Evolutionary conservation across 2,888 invertebrate species (phyloP).

Genomic region (Microctonus brassicae): DNA sequence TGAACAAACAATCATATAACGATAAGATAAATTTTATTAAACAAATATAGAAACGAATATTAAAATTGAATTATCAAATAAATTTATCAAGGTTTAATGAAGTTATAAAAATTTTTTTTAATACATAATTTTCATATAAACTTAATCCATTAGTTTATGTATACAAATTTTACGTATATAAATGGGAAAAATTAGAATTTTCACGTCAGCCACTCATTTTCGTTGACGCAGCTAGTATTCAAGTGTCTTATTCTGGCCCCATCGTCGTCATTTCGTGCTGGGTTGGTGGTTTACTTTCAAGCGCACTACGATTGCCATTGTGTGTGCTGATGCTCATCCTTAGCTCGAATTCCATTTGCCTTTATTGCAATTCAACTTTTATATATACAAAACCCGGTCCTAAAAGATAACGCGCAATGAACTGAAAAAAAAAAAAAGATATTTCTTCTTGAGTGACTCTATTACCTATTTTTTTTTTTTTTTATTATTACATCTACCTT

Average conservation of each 20-base stretch:
- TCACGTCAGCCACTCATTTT: slow-evolving; percentile 8
- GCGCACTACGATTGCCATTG: not conserved
- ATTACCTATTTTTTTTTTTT: not conserved
- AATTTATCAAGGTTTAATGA: not conserved
- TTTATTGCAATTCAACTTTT: not conserved
- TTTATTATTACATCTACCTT: too few species aligned
- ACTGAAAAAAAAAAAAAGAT: not conserved
- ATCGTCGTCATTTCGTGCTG: not conserved
- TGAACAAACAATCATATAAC: not conserved
- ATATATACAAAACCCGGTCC: not conserved
- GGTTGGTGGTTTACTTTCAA: not conserved
- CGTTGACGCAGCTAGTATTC: slow-evolving; percentile 12
- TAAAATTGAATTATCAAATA: not conserved
- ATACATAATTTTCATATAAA: not conserved
- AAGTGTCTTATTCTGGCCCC: slow-evolving; percentile 7
- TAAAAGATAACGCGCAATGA: not conserved
- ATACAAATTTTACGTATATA: not conserved
- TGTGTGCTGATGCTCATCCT: slow-evolving; percentile 11
- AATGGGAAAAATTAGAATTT: not conserved
- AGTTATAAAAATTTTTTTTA: not conserved
- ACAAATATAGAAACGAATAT: too few species aligned
- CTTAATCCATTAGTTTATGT: not conserved
- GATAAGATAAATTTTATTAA: too few species aligned
- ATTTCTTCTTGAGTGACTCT: not conserved
- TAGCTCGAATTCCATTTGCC: not conserved